Percentiles rank a stretch among this genome's conserved stretches.
phyloP scores from a whole-genome alignment of 2,113 vertebrate genomes.

The Cichladusa arquata region DNA sequence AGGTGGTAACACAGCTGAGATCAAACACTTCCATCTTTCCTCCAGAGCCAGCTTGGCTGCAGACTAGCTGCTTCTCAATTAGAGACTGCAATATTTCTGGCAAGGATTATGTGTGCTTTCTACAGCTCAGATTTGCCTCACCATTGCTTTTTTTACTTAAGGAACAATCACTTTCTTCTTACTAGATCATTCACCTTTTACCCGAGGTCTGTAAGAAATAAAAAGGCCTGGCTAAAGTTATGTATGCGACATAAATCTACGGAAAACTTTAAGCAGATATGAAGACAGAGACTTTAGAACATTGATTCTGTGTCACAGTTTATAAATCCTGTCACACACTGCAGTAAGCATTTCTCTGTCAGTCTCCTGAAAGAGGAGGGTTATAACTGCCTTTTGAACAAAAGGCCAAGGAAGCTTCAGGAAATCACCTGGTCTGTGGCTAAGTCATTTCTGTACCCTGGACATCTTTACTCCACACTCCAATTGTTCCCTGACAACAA shows the following conservation, averaged over 20 bases:
- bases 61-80: conserved; percentile 11
- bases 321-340: background rate
- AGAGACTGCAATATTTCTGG: conserved; percentile 23
- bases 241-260: background rate
- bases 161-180: background rate
- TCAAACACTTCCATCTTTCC: conserved; percentile 27
- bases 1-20: conserved; percentile 62
- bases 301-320: background rate
- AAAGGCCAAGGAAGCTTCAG: background rate
- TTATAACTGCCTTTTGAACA: background rate
- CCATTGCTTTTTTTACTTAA: background rate
- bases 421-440: background rate
- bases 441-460: background rate
- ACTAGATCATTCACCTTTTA: background rate
- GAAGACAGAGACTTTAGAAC: background rate
- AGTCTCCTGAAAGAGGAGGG: background rate
- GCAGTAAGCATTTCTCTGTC: background rate
- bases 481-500: background rate
- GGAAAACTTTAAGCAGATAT: background rate
- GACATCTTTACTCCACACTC: background rate
- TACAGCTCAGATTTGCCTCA: background rate
- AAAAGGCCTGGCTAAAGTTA: background rate
- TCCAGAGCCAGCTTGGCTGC: conserved; percentile 57
- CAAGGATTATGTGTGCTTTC: background rate
- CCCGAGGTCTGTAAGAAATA: background rate